Evolutionary conservation across 1,140 invertebrate genomes (phyloP), one percentile per base, ranked within the genome.

Genomic region (Mercenaria mercenaria): DNA sequence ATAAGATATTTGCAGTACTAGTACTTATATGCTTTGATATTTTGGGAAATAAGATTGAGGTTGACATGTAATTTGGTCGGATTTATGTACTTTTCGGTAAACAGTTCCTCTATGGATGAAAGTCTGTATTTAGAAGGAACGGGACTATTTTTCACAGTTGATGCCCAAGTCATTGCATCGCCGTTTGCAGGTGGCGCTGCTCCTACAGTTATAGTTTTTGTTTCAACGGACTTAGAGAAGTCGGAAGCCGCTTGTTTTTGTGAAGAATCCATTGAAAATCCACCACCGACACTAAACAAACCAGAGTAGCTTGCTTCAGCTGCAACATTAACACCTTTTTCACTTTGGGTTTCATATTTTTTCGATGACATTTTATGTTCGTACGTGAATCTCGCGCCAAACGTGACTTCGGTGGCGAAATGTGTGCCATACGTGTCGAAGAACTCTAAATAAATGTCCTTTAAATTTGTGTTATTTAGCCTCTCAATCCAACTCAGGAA

Each of bases 141-240:
- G 0, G 88, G 88, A 41, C 11, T 84, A 15, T 47, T 43, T 34
- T 90, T 77, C 11, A 84, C 88, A 2, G 29, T n/a, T n/a, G 88
- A 83, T 50, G 88, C 88, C 88, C 88, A 90, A 8, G 79, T 82
- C 1, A n/a, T n/a, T n/a, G n/a, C n/a, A n/a, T n/a, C n/a, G n/a
- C n/a, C n/a, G n/a, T n/a, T n/a, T n/a, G n/a, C n/a, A n/a, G n/a
- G n/a, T n/a, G n/a, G n/a, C n/a, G n/a, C n/a, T n/a, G n/a, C n/a
- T n/a, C n/a, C n/a, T n/a, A n/a, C n/a, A n/a, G n/a, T n/a, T n/a
- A n/a, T n/a, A n/a, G n/a, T n/a, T n/a, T n/a, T n/a, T n/a, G 88
- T 84, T 67, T 72, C 50, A 6, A 90, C 81, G n/a, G 39, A n/a
- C n/a, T 64, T 79, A 26, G 26, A 26, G 41, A 90, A 79, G 18